phyloP scores from a whole-genome alignment of 2,888 invertebrate genomes.

The Schizotus pectinicornis region DNA sequence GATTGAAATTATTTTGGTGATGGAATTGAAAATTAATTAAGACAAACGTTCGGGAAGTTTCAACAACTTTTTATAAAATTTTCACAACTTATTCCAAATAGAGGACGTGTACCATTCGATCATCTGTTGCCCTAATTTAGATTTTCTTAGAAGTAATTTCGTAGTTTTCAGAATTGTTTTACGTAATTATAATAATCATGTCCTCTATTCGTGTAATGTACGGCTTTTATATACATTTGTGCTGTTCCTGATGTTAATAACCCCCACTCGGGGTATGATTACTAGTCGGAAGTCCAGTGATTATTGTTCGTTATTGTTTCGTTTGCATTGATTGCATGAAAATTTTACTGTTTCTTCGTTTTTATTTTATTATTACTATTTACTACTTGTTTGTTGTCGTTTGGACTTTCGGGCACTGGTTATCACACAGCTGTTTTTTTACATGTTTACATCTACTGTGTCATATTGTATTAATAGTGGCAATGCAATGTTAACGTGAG shows the following conservation, averaged over 20 bases:
- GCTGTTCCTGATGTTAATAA: slow-evolving; percentile 26
- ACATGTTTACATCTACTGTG: slow-evolving; percentile 32
- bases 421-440: slow-evolving; percentile 23
- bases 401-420: slow-evolving; percentile 7
- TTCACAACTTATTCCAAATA: slow-evolving; percentile 1
- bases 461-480: slow-evolving; percentile 42
- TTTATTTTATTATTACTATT: neutral
- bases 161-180: no score
- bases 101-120: slow-evolving; percentile 16
- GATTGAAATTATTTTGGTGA: slow-evolving; percentile 23
- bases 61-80: slow-evolving; percentile 12
- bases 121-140: slow-evolving; percentile 11
- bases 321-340: neutral
- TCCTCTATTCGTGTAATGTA: slow-evolving; percentile 31
- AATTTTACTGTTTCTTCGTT: neutral
- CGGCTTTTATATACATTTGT: slow-evolving; percentile 31
- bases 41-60: slow-evolving; percentile 13
- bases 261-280: neutral
- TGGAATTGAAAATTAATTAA: slow-evolving; percentile 24
- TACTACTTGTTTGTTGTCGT: neutral
- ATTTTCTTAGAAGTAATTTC: slow-evolving; percentile 4
- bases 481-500: slow-evolving; percentile 53
- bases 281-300: slow-evolving; percentile 5
- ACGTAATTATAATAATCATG: slow-evolving; percentile 16
- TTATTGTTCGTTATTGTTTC: neutral